Conservation (phyloP, 2,888 invertebrate genomes). For the Cheilosia vulpina region DNA sequence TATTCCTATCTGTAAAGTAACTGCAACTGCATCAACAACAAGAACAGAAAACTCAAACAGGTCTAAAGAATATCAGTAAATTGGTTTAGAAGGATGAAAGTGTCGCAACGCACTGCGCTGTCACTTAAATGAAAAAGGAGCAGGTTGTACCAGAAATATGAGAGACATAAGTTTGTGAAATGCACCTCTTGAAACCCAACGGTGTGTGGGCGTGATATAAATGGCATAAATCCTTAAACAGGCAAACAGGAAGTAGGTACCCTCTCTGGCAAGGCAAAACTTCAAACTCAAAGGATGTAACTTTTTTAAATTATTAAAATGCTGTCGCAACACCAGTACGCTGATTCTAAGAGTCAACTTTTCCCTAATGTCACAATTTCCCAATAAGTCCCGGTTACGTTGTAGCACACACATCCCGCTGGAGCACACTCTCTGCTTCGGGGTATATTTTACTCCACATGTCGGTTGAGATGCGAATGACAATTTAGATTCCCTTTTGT, state of each 20-base stretch:
- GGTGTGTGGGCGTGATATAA: constrained; percentile 4
- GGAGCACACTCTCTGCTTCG: constrained; percentile 4
- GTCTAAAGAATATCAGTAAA: neutral
- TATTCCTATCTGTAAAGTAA: too few relatives aligned
- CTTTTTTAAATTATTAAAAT: constrained; percentile 40
- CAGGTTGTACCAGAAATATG: neutral
- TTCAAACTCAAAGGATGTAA: constrained; percentile 40
- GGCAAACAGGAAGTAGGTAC: constrained; percentile 24
- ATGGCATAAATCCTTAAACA: constrained; percentile 31
- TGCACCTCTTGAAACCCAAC: constrained; percentile 1
- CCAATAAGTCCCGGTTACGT: constrained; percentile 31
- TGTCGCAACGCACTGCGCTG: constrained; percentile 13
- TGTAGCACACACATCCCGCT: constrained; percentile 1
- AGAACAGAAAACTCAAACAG: too few relatives aligned
- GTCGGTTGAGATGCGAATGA: constrained; percentile 39
- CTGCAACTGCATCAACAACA: too few relatives aligned
- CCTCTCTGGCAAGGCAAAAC: constrained; percentile 6
- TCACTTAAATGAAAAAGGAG: neutral
- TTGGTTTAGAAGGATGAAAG: constrained; percentile 18
- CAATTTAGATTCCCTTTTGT: constrained; percentile 23
- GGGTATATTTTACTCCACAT: constrained; percentile 23
- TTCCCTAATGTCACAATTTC: constrained; percentile 37
- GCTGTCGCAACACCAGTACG: constrained; percentile 26
- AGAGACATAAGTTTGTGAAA: neutral
- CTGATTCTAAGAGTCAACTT: constrained; percentile 44